These are phyloP conservation scores for Dynastes tityus DNA, from an alignment of 2,888 invertebrate genomes.

Conservation along the genomic window DNA sequence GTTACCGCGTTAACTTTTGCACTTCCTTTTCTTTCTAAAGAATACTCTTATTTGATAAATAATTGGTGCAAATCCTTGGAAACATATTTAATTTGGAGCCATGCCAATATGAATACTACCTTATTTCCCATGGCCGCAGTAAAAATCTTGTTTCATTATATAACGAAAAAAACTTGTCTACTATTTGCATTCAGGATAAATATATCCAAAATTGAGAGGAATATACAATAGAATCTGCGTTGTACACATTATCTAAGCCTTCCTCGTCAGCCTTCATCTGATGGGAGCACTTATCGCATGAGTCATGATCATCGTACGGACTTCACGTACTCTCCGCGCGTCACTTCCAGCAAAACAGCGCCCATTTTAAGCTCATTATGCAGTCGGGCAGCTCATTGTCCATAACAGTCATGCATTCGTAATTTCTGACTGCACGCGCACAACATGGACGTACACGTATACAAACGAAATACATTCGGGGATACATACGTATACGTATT, in stretches of 20 bases:
- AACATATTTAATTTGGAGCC: too few species aligned
- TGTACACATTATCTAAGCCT: not conserved
- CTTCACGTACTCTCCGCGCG: constrained; percentile 14
- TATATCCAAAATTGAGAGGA: not conserved
- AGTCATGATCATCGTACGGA: constrained; percentile 5
- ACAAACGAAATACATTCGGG: constrained; percentile 9
- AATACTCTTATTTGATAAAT: too few species aligned
- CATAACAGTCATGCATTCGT: constrained; percentile 38
- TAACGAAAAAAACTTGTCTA: not conserved
- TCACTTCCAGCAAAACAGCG: constrained; percentile 28
- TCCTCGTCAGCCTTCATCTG: not conserved
- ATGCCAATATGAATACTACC: too few species aligned
- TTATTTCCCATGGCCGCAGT: too few species aligned
- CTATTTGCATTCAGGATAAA: not conserved
- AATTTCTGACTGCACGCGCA: constrained; percentile 31
- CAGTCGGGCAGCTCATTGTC: constrained; percentile 33
- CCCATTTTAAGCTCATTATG: constrained; percentile 37
- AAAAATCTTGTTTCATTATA: too few species aligned
- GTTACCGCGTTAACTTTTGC: too few species aligned
- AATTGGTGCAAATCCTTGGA: not conserved
- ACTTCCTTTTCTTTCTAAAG: too few species aligned
- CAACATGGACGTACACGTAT: constrained; percentile 15
- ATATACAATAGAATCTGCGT: not conserved
- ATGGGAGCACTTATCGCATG: constrained; percentile 5
- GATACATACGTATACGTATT: not conserved